A percentile compares a stretch with the other conserved stretches of the same genome.
Conservation (phyloP, 2,888 invertebrate species). For the Schrankia costaestrigalis region DNA sequence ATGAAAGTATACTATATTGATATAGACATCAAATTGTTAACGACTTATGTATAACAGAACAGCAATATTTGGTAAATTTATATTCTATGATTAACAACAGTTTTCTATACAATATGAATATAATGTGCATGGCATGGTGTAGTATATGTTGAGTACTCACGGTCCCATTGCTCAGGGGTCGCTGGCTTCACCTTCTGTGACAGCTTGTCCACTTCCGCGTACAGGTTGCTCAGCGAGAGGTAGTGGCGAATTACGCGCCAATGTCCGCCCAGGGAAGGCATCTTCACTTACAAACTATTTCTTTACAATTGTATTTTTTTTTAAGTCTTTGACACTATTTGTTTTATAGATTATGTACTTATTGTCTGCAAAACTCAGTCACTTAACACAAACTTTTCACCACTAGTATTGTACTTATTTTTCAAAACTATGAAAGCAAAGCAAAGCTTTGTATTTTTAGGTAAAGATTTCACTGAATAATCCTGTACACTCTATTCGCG, state of each 20-base stretch:
- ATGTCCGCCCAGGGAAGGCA: slow-evolving; percentile 69
- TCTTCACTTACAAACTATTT: slow-evolving; percentile 22
- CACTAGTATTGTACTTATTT: no score
- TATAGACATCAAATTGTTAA: no score
- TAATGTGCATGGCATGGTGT: background rate
- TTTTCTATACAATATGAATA: no score
- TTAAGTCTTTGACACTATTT: slow-evolving; percentile 11
- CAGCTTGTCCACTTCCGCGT: slow-evolving; percentile 64
- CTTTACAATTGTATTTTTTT: background rate
- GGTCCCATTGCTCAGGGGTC: slow-evolving; percentile 67
- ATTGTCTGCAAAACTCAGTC: background rate
- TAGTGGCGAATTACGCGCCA: slow-evolving; percentile 70
- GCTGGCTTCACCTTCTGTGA: slow-evolving; percentile 59
- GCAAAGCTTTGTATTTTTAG: no score
- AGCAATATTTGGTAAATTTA: no score
- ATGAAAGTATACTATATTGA: no score
- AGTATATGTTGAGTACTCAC: slow-evolving; percentile 44
- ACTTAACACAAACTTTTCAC: no score
- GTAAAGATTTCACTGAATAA: no score
- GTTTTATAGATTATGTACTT: background rate
- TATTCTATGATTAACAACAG: no score
- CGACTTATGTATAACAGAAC: no score
- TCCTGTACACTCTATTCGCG: background rate
- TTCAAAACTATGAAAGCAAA: no score
- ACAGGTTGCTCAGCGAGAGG: slow-evolving; percentile 58